These are phyloP conservation scores for Austrofundulus limnaeus DNA, from an alignment of 2,113 vertebrate species.

Conservation along the genomic window DNA sequence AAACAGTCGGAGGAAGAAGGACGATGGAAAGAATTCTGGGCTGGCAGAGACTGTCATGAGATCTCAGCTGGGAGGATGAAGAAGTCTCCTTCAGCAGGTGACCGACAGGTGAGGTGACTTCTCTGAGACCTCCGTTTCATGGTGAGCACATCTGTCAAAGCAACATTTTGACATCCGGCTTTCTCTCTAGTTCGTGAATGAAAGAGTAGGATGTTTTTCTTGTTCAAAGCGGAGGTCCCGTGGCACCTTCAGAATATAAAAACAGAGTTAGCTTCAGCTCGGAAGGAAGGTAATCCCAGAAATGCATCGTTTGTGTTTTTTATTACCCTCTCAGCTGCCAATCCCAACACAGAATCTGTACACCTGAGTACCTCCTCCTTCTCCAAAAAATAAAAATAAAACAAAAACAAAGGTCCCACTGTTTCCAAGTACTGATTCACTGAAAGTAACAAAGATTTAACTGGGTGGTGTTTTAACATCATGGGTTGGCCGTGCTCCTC, in stretches of 20 bases:
- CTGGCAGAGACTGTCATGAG: conserved; percentile 18
- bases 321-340: conserved; percentile 87
- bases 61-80: conserved; percentile 45
- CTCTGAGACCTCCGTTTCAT: conserved; percentile 33
- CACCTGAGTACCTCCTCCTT: conserved; percentile 70
- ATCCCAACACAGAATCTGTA: conserved; percentile 78
- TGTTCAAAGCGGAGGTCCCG: conserved; percentile 32
- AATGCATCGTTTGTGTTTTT: background rate
- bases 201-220: conserved; percentile 24
- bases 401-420: conserved; percentile 83
- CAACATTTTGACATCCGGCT: conserved; percentile 24
- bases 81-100: conserved; percentile 35
- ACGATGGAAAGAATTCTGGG: conserved; percentile 23
- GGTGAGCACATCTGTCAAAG: conserved; percentile 9
- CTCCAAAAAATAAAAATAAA: conserved; percentile 73
- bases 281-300: background rate
- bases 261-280: background rate
- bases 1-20: conserved; percentile 29
- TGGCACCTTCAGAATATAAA: conserved; percentile 35
- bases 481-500: conserved; percentile 91
- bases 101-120: conserved; percentile 47
- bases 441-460: conserved; percentile 89
- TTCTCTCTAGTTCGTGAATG: conserved; percentile 18
- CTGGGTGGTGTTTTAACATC: conserved; percentile 91
- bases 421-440: conserved; percentile 82